Evolutionary conservation across 2,113 vertebrate species (phyloP).

Genomic region (Synchiropus splendidus): DNA sequence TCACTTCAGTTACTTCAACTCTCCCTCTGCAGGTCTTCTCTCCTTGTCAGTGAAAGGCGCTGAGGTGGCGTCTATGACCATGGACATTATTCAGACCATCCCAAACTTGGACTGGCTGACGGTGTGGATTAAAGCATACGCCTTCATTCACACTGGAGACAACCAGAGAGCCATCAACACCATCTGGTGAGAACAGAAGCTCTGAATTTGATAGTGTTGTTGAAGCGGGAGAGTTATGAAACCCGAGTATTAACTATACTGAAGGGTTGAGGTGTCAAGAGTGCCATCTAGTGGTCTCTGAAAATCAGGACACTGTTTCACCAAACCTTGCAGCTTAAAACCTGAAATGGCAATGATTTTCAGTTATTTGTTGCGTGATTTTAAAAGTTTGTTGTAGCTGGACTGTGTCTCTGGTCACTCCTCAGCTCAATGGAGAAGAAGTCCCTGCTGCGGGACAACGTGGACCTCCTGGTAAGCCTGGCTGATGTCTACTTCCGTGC

Average conservation of each 20-base stretch:
- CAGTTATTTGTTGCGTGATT: too few species aligned
- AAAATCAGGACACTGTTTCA: too few species aligned
- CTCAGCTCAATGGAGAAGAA: constrained; percentile 94
- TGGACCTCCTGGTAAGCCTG: constrained; percentile 90
- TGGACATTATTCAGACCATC: constrained; percentile 94
- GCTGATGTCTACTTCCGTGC: constrained; percentile 95
- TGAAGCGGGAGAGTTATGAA: too few species aligned
- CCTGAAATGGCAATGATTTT: too few species aligned
- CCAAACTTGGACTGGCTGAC: constrained; percentile 97
- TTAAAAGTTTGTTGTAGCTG: too few species aligned
- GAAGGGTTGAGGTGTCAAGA: too few species aligned
- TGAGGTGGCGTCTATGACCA: constrained; percentile 95
- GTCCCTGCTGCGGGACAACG: constrained; percentile 88
- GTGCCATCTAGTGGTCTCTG: too few species aligned
- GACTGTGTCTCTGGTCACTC: neutral
- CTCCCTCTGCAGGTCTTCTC: constrained; percentile 72
- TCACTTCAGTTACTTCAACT: too few species aligned
- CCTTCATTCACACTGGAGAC: constrained; percentile 91
- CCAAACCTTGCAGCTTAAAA: too few species aligned
- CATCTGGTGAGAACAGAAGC: constrained; percentile 80
- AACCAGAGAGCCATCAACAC: constrained; percentile 95
- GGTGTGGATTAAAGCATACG: constrained; percentile 96
- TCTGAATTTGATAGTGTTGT: too few species aligned
- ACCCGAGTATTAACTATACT: too few species aligned
- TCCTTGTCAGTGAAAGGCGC: constrained; percentile 96